These are phyloP conservation scores for Apodemia hepburni DNA, from an alignment of 2,888 invertebrate genomes.

Conservation along the genomic window DNA sequence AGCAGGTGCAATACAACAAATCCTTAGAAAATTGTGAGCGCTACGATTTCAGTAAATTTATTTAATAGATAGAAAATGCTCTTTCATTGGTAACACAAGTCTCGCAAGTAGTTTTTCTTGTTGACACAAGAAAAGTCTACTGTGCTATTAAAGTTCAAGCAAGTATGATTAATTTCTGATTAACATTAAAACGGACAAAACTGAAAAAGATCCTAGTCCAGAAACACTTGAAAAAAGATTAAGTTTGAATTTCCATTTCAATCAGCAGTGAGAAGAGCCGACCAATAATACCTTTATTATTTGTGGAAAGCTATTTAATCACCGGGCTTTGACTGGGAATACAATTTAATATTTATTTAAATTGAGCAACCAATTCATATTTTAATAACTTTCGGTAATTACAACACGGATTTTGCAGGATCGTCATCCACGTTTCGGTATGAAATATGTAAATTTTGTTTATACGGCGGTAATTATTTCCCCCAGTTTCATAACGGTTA, in stretches of 20 bases:
- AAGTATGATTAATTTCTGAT: no score
- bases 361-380: constrained; percentile 19
- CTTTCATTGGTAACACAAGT: no score
- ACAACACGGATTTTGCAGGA: constrained; percentile 14
- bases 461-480: constrained; percentile 7
- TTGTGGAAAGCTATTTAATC: constrained; percentile 23
- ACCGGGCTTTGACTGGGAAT: constrained; percentile 16
- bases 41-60: no score
- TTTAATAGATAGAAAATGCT: no score
- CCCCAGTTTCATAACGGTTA: constrained; percentile 9
- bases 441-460: constrained; percentile 17
- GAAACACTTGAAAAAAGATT: constrained; percentile 17
- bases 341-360: constrained; percentile 24
- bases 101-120: no score
- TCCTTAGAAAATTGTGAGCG: no score
- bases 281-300: constrained; percentile 23
- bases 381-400: constrained; percentile 20
- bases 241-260: constrained; percentile 19
- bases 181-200: neutral
- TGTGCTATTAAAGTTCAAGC: no score
- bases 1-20: no score
- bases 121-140: no score
- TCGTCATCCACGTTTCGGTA: constrained; percentile 11
- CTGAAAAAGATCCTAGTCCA: neutral
- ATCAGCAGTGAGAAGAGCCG: constrained; percentile 17